Evolutionary conservation across 2,113 vertebrate genomes (phyloP).

Genomic region (Phoenicopterus ruber): DNA sequence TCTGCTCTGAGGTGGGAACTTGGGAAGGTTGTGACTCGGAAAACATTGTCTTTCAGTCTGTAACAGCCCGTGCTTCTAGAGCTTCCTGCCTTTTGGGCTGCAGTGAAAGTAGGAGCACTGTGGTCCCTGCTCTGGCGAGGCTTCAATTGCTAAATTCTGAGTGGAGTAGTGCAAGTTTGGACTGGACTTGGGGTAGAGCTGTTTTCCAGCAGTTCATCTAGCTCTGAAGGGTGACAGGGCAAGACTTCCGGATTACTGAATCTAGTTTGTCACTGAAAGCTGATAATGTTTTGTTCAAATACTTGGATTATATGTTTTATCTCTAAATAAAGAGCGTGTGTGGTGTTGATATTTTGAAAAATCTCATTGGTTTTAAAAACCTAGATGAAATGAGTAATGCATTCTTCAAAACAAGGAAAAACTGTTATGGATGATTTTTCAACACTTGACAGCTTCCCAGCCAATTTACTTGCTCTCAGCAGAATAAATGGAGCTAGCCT

Average conservation of each 20-base stretch:
- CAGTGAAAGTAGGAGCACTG: not conserved
- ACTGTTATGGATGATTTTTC: constrained; percentile 47
- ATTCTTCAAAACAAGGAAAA: constrained; percentile 42
- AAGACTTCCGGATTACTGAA: not conserved
- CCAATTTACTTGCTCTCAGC: constrained; percentile 44
- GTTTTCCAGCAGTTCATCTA: not conserved
- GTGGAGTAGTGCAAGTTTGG: not conserved
- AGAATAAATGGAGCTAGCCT: constrained; percentile 15
- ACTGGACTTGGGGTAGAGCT: not conserved
- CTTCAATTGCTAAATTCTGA: not conserved
- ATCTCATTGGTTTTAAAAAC: constrained; percentile 35
- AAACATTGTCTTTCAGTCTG: not conserved
- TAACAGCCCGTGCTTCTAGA: not conserved
- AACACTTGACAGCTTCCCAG: constrained; percentile 36
- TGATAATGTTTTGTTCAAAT: not conserved
- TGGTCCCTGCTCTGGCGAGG: not conserved
- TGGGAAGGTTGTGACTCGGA: not conserved
- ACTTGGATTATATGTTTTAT: not conserved
- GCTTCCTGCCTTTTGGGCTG: not conserved
- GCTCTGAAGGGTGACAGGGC: not conserved
- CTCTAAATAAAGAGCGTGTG: not conserved
- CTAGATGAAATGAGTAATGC: constrained; percentile 46
- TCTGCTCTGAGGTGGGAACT: not conserved
- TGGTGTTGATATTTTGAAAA: constrained; percentile 3
- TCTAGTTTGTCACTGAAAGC: not conserved